Base-by-base conservation (phyloP, 2,888 invertebrate species). In the Apotomis turbidana region DNA sequence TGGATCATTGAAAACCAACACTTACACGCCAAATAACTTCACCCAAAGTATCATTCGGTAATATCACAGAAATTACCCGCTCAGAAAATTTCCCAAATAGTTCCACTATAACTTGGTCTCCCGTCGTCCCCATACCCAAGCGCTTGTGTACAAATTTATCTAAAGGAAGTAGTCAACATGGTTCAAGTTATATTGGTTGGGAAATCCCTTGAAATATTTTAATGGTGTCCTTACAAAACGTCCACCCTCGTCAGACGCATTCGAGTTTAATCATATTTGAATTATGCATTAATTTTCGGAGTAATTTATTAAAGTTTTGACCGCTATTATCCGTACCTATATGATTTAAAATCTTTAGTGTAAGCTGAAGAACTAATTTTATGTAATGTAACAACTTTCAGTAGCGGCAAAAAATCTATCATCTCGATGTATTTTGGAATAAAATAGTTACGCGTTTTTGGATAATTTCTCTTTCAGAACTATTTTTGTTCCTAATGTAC, bases 241-340 rank as follows among this genome's bases (percentile, higher is more conserved):
- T 72, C 72, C 55, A 72, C 72, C 72, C 72, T 72, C 68, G 72
- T 72, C 72, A 72, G 38, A 51, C 51, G 68, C 46, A 46, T 72
- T 58, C 44, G 51, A 62, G 68, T 63, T 63, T 68, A 68, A 72
- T 71, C 67, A 71, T 59, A 38, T 63, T 68, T 36, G 15, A 68
- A 72, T 63, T 58, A 59, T 63, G 62, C 63, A 54, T 63, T 44
- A 5, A 57, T 68, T 72, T 72, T 63, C 59, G 41, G 12, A 51
- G 57, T 57, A 62, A 71, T 61, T 61, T 52, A 46, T 68, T 27
- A 46, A 46, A 38, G 44, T 38, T 61, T 27, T 2, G 13, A 12
- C n/a, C 36, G 44, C 15, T 36, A 15, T 41, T 0, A 38, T 41
- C 10, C 9, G 3, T 64, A n/a, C n/a, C n/a, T n/a, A 54, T 36